Base-by-base conservation (phyloP, 2,113 vertebrate genomes). In the Rhinolophus ferrumequinum region DNA sequence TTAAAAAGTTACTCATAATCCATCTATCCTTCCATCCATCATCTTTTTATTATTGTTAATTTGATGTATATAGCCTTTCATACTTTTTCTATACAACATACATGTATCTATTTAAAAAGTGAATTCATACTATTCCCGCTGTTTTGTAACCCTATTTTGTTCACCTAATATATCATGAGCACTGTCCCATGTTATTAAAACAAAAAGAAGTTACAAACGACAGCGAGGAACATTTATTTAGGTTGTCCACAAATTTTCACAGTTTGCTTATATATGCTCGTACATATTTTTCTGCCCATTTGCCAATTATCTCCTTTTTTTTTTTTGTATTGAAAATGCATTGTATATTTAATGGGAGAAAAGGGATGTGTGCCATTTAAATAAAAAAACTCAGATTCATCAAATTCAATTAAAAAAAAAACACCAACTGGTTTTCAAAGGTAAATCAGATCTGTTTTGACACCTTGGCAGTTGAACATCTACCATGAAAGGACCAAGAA, bases 291-390 rank as follows among this genome's bases (percentile, higher is more conserved):
- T 76, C 50, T 38, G 22, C 30, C 38, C 5, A 58, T 19, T 58
- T 85, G 33, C 77, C 28, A 93, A 60, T 82, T 83, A 47, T 75
- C 67, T 67, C 28, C 33, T 30, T 72, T 28, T 24, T 47, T 44
- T n/a, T 58, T 35, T 33, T 79, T 73, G 1, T 38, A 66, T 35
- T 85, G 75, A 97, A 96, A 86, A 95, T 58, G 28, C 14, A 52
- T 13, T 60, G 19, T 4, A 84, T 52, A 82, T 95, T 95, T 94
- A 76, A 58, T 47, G 24, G 33, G 41, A 33, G n/a, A 93, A 96
- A 93, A 75, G 19, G 13, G 30, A 73, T 62, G 2, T 11, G n/a
- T 72, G 30, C 69, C 28, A 82, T 84, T 93, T 72, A 75, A 87
- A 47, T 62, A 56, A 77, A 18, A 67, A 94, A 86, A 75, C 81